Conservation (phyloP, 1,140 invertebrate species). For the Macrosteles quadrilineatus region DNA sequence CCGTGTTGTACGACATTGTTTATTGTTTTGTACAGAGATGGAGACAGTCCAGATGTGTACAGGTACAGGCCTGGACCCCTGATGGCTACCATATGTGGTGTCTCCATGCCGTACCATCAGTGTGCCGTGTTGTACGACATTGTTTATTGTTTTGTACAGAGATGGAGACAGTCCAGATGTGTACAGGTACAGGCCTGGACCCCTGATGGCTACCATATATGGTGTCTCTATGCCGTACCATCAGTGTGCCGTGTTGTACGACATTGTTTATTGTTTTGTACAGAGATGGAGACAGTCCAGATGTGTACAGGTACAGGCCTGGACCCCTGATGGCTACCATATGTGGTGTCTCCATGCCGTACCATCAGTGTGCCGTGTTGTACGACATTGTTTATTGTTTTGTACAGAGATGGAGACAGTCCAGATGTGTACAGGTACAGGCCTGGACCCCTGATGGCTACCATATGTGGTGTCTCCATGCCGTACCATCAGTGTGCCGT, state of each 20-base stretch:
- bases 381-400: too few species aligned
- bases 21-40: too few species aligned
- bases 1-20: slow-evolving; percentile 28
- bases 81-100: slow-evolving; percentile 14
- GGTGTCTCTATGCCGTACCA: slow-evolving; percentile 18
- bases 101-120: slow-evolving; percentile 16
- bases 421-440: too few species aligned
- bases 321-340: slow-evolving; percentile 13
- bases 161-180: too few species aligned
- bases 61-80: slow-evolving; percentile 10
- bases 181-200: background rate
- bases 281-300: too few species aligned
- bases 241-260: slow-evolving; percentile 26
- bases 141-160: too few species aligned
- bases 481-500: too few species aligned
- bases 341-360: slow-evolving; percentile 24
- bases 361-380: slow-evolving; percentile 18
- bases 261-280: too few species aligned
- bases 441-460: too few species aligned
- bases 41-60: too few species aligned
- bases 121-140: slow-evolving; percentile 26
- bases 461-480: too few species aligned
- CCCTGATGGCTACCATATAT: slow-evolving; percentile 11
- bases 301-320: background rate
- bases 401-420: too few species aligned